These are phyloP conservation scores for Drosophila sordidula DNA, from an alignment of 2,888 invertebrate genomes.

Conservation along the genomic window DNA sequence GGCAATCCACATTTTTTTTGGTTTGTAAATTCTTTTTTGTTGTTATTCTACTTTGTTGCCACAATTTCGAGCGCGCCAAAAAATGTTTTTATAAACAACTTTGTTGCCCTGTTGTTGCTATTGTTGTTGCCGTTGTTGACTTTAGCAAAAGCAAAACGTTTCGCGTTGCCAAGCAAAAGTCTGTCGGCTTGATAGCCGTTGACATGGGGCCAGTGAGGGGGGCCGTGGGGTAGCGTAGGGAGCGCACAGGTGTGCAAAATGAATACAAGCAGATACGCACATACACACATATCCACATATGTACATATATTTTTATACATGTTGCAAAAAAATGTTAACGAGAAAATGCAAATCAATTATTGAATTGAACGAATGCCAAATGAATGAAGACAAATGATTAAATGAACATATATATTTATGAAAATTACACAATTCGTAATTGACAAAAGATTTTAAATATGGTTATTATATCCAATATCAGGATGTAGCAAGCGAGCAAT, in stretches of 20 bases:
- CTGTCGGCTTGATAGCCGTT: conserved; percentile 38
- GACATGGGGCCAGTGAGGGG: conserved; percentile 7
- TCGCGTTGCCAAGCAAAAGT: conserved; percentile 69
- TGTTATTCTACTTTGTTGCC: conserved; percentile 37
- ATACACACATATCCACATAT: conserved; percentile 1
- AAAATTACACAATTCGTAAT: conserved; percentile 11
- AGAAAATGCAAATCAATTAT: conserved; percentile 58
- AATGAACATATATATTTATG: conserved; percentile 2
- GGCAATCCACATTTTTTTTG: conserved; percentile 42
- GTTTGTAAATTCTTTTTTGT: conserved; percentile 19
- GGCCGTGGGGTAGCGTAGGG: conserved; percentile 9
- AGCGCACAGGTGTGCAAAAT: conserved; percentile 62
- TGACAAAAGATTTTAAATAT: neutral
- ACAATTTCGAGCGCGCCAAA: conserved; percentile 56
- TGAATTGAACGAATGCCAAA: conserved; percentile 48
- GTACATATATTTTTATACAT: neutral
- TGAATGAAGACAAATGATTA: conserved; percentile 50
- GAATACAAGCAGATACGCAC: conserved; percentile 3
- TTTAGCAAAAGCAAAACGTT: conserved; percentile 26
- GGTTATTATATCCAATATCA: no score
- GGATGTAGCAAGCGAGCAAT: no score
- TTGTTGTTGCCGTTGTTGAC: conserved; percentile 13
- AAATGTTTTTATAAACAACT: conserved; percentile 54
- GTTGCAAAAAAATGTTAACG: conserved; percentile 13
- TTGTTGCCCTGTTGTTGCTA: conserved; percentile 41